Evolutionary conservation across 2,113 vertebrate species (phyloP), one percentile per base, ranked within the genome.

Genomic region (Passer montanus): DNA sequence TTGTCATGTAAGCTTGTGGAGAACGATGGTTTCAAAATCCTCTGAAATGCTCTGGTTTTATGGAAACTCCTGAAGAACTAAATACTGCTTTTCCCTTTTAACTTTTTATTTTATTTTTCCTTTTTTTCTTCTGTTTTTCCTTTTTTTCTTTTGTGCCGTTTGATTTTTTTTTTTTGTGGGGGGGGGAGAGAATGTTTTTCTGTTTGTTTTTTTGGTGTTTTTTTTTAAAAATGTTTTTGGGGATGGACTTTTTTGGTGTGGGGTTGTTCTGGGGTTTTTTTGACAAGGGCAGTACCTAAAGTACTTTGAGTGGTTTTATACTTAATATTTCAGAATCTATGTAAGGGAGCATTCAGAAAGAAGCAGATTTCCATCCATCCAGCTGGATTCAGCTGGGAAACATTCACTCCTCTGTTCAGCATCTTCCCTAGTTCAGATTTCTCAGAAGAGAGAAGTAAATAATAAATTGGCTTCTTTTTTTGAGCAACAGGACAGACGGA

Each of bases 1-100:
- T 93, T 93, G 60, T 94, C 85, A n/a, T 63, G 17, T 35, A 77
- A 94, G 30, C 37, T 41, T 79, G 53, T 15, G 20, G 33, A 84
- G 44, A 58, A 56, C 0, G 2, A 55, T 11, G 4, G 20, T 81
- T 95, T 86, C 77, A 91, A 80, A 94, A 64, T 62, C 23, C 37
- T 67, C 63, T 78, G 44, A 96, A 96, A 84, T 46, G 47, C 20
- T 86, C 33, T 62, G 33, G 12, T 60, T 91, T 95, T 64, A 56
- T 23, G 44, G 55, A 63, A 94, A 78, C 49, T 76, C 30, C 10
- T 39, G 19, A 68, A 75, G 53, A 93, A 66, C 15, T 7, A 33
- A 74, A 31, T 63, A n/a, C 1, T 66, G 24, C 6, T 15, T 50
- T 67, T 69, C 7, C 10, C 73, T 80, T 73, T 49, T 7, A 76